phyloP scores from a whole-genome alignment of 2,797 vertebrate species.

The Remorina albescens region DNA sequence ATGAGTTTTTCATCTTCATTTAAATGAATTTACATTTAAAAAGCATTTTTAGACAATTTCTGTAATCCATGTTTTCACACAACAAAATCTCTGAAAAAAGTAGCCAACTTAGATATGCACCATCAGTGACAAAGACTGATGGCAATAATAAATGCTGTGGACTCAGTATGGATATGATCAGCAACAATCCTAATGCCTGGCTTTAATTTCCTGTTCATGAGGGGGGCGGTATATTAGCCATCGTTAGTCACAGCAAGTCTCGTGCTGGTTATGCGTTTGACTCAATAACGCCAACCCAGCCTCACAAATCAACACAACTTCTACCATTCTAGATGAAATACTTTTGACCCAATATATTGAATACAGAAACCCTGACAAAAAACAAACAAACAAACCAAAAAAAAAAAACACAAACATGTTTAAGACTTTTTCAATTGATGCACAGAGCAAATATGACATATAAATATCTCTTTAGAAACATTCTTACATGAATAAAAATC shows the following conservation, averaged over 20 bases:
- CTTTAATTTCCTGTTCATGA: slow-evolving; percentile 78
- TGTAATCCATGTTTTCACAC: neutral
- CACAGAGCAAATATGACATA: neutral
- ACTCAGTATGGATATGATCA: slow-evolving; percentile 55
- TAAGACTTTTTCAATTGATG: neutral
- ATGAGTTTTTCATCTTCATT: slow-evolving; percentile 17
- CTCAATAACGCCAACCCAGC: neutral
- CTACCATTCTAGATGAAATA: neutral
- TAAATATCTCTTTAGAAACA: neutral
- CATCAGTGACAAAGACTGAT: slow-evolving; percentile 60
- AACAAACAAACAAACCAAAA: no score
- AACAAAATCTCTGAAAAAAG: slow-evolving; percentile 10
- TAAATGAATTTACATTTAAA: slow-evolving; percentile 15
- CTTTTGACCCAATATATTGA: neutral
- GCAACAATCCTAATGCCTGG: slow-evolving; percentile 36
- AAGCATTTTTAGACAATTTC: slow-evolving; percentile 3
- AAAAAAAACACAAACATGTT: neutral
- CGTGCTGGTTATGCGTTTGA: neutral
- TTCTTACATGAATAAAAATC: neutral
- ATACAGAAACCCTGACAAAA: neutral
- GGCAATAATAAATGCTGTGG: slow-evolving; percentile 59
- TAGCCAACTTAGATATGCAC: neutral
- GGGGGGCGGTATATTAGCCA: slow-evolving; percentile 36
- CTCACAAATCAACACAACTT: neutral
- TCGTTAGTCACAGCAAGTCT: slow-evolving; percentile 31